phyloP scores from a whole-genome alignment of 2,113 vertebrate species.

The Benitochromis conjunctus region DNA sequence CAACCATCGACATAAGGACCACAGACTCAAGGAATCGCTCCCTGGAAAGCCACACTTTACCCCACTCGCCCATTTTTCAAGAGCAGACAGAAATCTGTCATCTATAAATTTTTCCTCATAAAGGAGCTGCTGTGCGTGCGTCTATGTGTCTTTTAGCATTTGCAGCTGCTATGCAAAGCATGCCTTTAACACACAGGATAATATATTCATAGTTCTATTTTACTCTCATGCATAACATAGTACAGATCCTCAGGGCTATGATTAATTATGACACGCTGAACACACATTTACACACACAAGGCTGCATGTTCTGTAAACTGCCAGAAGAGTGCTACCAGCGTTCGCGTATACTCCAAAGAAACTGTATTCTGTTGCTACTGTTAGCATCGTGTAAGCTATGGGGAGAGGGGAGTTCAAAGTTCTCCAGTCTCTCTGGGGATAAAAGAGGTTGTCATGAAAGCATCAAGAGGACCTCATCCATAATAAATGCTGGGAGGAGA shows the following conservation, averaged over 20 bases:
- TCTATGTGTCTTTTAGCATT: background rate
- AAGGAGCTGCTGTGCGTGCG: background rate
- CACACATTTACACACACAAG: constrained; percentile 44
- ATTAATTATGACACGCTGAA: constrained; percentile 64
- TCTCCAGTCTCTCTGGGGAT: constrained; percentile 36
- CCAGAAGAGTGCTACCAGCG: constrained; percentile 2
- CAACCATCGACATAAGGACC: constrained; percentile 58
- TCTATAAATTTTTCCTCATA: constrained; percentile 56
- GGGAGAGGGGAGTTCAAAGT: constrained; percentile 47
- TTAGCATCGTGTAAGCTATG: background rate
- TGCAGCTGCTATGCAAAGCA: background rate
- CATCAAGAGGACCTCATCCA: constrained; percentile 43
- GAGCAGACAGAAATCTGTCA: constrained; percentile 41
- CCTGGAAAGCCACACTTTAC: constrained; percentile 51
- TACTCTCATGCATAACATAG: constrained; percentile 50
- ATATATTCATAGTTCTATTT: constrained; percentile 63
- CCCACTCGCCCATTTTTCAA: constrained; percentile 41
- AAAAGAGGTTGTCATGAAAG: constrained; percentile 47
- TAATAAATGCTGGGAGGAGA: constrained; percentile 43
- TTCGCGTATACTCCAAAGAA: background rate
- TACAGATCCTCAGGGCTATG: constrained; percentile 11
- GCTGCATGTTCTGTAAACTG: constrained; percentile 42
- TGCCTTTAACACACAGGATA: constrained; percentile 27
- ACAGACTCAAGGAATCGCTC: constrained; percentile 47
- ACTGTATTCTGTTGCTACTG: constrained; percentile 17